phyloP scores from a whole-genome alignment of 2,797 vertebrate genomes.

The Poecilia gillii region DNA sequence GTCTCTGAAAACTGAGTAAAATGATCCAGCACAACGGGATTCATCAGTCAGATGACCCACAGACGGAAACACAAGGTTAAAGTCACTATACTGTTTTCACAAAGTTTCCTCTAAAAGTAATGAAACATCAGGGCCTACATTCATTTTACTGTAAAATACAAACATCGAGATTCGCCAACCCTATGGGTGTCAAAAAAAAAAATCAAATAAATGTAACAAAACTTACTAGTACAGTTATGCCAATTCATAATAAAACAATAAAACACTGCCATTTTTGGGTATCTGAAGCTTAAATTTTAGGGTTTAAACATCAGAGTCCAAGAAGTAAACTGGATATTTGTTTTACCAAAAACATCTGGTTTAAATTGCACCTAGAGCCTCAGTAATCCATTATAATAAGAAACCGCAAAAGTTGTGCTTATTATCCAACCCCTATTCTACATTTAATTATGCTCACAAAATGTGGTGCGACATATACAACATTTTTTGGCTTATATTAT shows the following conservation, averaged over 20 bases:
- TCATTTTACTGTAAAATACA: background rate
- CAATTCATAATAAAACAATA: too few relatives aligned
- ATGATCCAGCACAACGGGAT: constrained; percentile 54
- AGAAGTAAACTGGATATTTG: background rate
- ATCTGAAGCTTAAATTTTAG: background rate
- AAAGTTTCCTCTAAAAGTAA: background rate
- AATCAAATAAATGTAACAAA: background rate
- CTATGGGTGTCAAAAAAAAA: too few relatives aligned
- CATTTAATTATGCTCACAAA: background rate
- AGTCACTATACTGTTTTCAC: background rate
- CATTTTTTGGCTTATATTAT: background rate
- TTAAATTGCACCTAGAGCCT: background rate
- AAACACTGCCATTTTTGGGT: too few relatives aligned
- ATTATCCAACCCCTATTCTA: background rate
- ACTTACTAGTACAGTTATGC: too few relatives aligned
- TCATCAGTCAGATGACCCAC: constrained; percentile 47
- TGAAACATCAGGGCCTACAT: background rate
- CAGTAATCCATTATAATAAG: background rate
- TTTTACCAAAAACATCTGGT: background rate
- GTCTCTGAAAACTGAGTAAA: constrained; percentile 89
- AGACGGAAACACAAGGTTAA: constrained; percentile 41
- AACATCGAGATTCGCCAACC: background rate
- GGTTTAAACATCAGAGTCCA: background rate
- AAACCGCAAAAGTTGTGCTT: background rate
- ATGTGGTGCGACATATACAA: background rate